phyloP scores from a whole-genome alignment of 2,113 vertebrate species.

The Rutilus rutilus region DNA sequence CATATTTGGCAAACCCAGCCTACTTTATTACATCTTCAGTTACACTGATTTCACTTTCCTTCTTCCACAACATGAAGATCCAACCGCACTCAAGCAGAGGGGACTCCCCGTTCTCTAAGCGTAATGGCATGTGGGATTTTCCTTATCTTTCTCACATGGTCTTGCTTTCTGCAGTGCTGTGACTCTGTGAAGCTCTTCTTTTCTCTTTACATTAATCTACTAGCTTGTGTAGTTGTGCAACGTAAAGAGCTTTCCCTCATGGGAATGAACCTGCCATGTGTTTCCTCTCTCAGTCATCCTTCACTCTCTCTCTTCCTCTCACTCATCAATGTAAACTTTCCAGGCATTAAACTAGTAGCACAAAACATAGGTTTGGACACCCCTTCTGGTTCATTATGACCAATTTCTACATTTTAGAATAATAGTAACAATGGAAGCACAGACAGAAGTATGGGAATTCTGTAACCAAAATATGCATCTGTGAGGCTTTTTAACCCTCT shows the following conservation, averaged over 20 bases:
- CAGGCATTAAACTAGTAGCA: not conserved
- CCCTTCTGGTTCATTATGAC: not conserved
- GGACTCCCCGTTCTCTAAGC: conserved; percentile 24
- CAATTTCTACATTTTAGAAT: not conserved
- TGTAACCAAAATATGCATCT: not conserved
- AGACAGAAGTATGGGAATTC: not conserved
- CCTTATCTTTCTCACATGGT: conserved; percentile 14
- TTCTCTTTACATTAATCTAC: not conserved
- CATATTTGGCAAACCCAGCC: conserved; percentile 63
- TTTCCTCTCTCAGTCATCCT: not conserved
- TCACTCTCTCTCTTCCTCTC: not conserved
- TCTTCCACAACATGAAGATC: conserved; percentile 40
- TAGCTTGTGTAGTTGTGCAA: not conserved
- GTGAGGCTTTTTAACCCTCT: not conserved
- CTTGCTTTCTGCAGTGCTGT: not conserved
- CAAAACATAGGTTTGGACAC: not conserved
- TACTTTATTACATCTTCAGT: conserved; percentile 54
- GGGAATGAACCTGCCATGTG: not conserved
- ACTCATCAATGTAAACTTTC: not conserved
- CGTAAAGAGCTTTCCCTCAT: not conserved
- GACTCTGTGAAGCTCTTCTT: not conserved
- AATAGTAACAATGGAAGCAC: not conserved
- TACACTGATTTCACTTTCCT: conserved; percentile 25
- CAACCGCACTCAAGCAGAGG: not conserved
- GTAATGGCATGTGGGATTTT: conserved; percentile 27